A percentile compares a stretch with the other conserved stretches of the same genome.
These are phyloP conservation scores for Pelecanoides urinatrix DNA, from an alignment of 2,113 vertebrate species.

Conservation along the genomic window DNA sequence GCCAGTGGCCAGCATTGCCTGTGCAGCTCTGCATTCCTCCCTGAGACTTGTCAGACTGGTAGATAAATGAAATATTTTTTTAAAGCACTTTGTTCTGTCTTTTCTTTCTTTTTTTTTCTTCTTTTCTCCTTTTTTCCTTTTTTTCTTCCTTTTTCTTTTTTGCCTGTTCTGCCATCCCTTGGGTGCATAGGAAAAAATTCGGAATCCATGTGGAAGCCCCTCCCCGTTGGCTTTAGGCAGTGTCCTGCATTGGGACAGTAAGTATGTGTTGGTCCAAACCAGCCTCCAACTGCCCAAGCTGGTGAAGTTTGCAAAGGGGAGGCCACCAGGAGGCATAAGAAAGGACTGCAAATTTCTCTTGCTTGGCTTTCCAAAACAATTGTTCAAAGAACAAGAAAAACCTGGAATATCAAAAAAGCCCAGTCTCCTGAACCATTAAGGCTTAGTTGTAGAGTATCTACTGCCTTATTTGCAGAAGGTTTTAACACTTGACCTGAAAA, in stretches of 20 bases:
- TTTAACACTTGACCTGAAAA: conserved; percentile 73
- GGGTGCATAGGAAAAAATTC: not conserved
- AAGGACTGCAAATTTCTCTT: not conserved
- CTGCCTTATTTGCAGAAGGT: conserved; percentile 64
- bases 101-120: not conserved
- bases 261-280: not conserved
- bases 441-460: not conserved
- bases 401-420: not conserved
- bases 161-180: not conserved
- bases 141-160: not conserved
- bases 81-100: not conserved
- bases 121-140: fast-evolving
- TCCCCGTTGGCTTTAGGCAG: not conserved
- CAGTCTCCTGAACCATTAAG: not conserved
- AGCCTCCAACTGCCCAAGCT: not conserved
- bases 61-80: not conserved
- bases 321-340: not conserved
- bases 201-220: not conserved
- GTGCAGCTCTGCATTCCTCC: not conserved
- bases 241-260: not conserved
- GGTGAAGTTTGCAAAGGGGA: not conserved
- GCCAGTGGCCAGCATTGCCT: not conserved
- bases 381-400: not conserved
- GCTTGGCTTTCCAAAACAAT: not conserved
- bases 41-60: not conserved